A percentile compares a stretch with the other conserved stretches of the same genome.
phyloP scores from a whole-genome alignment of 2,113 vertebrate species.

The Syngnathus floridae region DNA sequence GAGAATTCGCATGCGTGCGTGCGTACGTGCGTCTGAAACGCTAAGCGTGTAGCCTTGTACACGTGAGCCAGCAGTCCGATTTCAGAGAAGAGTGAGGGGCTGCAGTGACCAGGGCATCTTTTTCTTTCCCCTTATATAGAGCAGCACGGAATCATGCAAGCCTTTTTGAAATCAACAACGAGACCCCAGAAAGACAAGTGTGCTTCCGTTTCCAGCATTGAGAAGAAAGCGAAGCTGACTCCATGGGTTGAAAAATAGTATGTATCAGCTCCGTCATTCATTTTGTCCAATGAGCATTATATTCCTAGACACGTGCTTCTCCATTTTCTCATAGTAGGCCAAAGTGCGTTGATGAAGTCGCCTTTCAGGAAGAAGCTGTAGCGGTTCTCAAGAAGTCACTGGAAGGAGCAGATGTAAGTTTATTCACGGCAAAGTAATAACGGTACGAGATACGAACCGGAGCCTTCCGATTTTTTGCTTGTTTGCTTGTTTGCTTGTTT shows the following conservation, averaged over 20 bases:
- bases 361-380: slow-evolving; percentile 95
- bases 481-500: too few relatives aligned
- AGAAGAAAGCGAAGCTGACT: slow-evolving; percentile 77
- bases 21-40: too few relatives aligned
- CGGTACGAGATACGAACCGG: too few relatives aligned
- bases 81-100: too few relatives aligned
- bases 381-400: slow-evolving; percentile 92
- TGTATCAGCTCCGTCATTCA: slow-evolving; percentile 34
- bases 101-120: neutral
- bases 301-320: neutral
- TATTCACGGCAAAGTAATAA: neutral
- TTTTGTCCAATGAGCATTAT: neutral
- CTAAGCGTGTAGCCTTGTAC: too few relatives aligned
- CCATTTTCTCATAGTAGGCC: slow-evolving; percentile 76
- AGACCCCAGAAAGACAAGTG: slow-evolving; percentile 75
- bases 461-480: too few relatives aligned
- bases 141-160: slow-evolving; percentile 75
- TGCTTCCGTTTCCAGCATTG: slow-evolving; percentile 72
- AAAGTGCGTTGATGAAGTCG: slow-evolving; percentile 90
- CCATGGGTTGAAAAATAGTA: slow-evolving; percentile 99
- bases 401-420: slow-evolving; percentile 87
- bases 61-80: too few relatives aligned
- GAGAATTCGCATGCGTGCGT: too few relatives aligned
- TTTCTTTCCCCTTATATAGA: neutral
- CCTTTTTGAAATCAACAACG: slow-evolving; percentile 84